Percentiles rank a stretch among this genome's conserved stretches.
Conservation (phyloP, 1,140 invertebrate genomes). For the Acromyrmex echinatior region DNA sequence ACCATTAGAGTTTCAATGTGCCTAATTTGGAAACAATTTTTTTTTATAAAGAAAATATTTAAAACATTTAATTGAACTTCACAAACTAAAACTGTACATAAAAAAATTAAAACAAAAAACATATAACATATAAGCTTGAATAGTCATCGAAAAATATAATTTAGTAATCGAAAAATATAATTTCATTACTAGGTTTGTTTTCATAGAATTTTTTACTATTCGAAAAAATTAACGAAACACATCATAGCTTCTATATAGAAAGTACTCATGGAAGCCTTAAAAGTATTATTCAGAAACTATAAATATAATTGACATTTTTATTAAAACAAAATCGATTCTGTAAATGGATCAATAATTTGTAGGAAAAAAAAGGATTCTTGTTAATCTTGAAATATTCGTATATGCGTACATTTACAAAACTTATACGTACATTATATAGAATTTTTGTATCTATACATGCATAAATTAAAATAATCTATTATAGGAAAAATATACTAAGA, state of each 20-base stretch:
- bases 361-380: background rate
- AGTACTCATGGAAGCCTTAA: too few relatives aligned
- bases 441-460: background rate
- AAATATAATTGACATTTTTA: background rate
- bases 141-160: constrained; percentile 3
- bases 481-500: background rate
- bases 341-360: background rate
- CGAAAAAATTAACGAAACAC: background rate
- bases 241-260: too few relatives aligned
- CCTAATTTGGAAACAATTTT: background rate
- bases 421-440: background rate
- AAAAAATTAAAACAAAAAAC: background rate
- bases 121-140: background rate
- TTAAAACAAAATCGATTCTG: background rate
- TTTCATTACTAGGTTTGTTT: background rate
- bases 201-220: background rate
- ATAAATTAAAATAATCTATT: background rate
- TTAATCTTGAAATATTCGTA: background rate
- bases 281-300: background rate
- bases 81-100: background rate
- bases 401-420: background rate
- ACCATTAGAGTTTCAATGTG: background rate
- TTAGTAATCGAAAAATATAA: background rate
- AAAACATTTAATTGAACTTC: background rate
- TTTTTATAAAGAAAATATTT: background rate